Evolutionary conservation across 2,797 vertebrate genomes (phyloP).

Genomic region (Premnoplex brunnescens): DNA sequence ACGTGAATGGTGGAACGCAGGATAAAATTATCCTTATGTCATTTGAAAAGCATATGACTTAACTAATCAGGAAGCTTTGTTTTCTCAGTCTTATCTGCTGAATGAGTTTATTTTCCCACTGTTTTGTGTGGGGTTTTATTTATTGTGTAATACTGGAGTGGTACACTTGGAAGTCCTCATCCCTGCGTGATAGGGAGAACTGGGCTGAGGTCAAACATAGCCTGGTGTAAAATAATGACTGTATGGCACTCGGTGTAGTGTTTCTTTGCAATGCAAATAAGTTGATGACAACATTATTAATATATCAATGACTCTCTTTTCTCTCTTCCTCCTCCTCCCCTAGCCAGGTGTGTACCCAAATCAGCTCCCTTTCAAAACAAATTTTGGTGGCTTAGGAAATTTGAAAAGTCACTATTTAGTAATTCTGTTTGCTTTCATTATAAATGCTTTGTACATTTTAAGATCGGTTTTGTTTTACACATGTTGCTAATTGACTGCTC

Average conservation of each 20-base stretch:
- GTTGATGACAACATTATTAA: background rate
- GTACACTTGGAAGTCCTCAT: background rate
- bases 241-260: background rate
- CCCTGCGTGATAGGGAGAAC: background rate
- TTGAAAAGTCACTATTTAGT: background rate
- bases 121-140: background rate
- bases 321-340: background rate
- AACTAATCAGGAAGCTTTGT: background rate
- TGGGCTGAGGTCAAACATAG: background rate
- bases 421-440: background rate
- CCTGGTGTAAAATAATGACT: background rate
- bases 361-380: background rate
- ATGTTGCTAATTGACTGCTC: background rate
- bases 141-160: background rate
- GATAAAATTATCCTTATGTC: background rate
- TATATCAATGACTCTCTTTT: background rate
- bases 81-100: conserved; percentile 12
- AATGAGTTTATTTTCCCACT: conserved; percentile 38
- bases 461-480: background rate
- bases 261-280: background rate
- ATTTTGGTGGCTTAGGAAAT: background rate
- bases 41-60: background rate
- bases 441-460: background rate
- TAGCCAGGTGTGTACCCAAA: background rate
- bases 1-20: background rate